phyloP scores from a whole-genome alignment of 2,888 invertebrate species.

The Adineta ricciae region DNA sequence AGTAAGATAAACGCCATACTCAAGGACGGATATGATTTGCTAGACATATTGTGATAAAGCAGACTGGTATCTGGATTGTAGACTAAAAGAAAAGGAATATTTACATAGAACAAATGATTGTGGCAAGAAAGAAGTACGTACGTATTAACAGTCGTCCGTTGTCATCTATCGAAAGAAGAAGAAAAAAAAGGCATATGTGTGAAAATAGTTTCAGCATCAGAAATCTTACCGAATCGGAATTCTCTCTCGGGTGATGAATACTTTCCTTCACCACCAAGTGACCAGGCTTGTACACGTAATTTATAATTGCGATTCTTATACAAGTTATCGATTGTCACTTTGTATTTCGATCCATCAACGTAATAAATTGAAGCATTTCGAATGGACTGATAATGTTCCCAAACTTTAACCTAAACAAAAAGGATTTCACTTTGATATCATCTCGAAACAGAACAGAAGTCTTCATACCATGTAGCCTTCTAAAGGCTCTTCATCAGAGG shows the following conservation, averaged over 20 bases:
- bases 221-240: constrained; percentile 25
- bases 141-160: constrained; percentile 32
- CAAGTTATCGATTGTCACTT: constrained; percentile 29
- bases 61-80: constrained; percentile 34
- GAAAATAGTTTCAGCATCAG: neutral
- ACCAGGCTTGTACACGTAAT: constrained; percentile 32
- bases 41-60: constrained; percentile 22
- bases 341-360: constrained; percentile 15
- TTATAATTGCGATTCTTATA: constrained; percentile 34
- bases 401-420: constrained; percentile 30
- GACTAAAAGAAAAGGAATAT: neutral
- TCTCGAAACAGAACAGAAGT: neutral
- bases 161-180: constrained; percentile 1
- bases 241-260: constrained; percentile 32
- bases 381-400: constrained; percentile 34
- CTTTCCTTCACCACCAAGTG: constrained; percentile 33
- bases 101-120: no score
- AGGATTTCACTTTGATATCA: no score
- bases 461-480: constrained; percentile 27
- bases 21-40: neutral
- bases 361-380: constrained; percentile 34
- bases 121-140: neutral
- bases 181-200: no score
- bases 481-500: constrained; percentile 32
- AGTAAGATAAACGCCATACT: neutral